phyloP scores from a whole-genome alignment of 2,113 vertebrate species.

The Dasypus novemcinctus region DNA sequence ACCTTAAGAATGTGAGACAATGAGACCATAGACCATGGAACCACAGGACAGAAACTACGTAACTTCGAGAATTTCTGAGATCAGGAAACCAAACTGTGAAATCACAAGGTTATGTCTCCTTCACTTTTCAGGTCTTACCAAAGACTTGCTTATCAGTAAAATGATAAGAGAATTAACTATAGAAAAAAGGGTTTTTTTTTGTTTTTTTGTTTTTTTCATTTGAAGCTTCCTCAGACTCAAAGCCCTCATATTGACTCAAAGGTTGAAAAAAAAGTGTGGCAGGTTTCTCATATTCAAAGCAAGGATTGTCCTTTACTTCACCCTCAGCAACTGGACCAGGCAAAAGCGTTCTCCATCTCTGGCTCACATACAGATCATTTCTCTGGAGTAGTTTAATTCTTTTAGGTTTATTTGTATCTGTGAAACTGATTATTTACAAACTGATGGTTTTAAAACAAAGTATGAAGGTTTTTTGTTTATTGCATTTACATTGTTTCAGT shows the following conservation, averaged over 20 bases:
- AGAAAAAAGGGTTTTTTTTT: background rate
- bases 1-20: background rate
- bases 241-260: background rate
- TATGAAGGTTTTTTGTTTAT: background rate
- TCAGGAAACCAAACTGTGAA: background rate
- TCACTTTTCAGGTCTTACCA: background rate
- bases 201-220: background rate
- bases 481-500: background rate
- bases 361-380: background rate
- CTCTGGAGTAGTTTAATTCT: background rate
- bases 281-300: background rate
- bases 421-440: background rate
- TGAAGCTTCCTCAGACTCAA: background rate
- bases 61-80: background rate
- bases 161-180: background rate
- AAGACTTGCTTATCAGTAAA: background rate
- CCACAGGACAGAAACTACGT: background rate
- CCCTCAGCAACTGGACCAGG: no score
- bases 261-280: background rate
- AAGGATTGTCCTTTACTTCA: background rate
- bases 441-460: background rate
- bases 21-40: background rate
- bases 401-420: background rate
- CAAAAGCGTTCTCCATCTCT: no score
- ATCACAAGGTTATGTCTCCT: background rate